Base-by-base conservation (phyloP, 1,140 invertebrate genomes). In the Cyrtorhinus lividipennis region DNA sequence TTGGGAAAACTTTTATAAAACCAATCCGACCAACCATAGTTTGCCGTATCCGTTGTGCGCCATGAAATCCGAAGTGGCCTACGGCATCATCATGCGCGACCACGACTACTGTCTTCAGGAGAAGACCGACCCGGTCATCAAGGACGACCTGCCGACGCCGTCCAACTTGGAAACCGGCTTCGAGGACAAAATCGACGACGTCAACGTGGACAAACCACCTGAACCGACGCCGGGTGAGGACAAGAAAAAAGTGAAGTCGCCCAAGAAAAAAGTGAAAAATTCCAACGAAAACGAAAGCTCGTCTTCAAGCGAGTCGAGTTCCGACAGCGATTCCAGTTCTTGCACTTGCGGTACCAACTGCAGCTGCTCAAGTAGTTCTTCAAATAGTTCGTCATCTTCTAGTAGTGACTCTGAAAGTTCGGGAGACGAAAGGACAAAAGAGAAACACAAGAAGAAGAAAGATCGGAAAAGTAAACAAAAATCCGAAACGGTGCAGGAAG, bases 341-440 rank as follows among this genome's bases (percentile, higher is more conserved):
- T 89, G 87, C 67, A 84, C 83, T 0, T 89, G 87, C 70, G 86
- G 85, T 2, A 81, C 82, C 1, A 86, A 88, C 73, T 90, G 87
- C 68, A 88, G 86, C 66, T 87, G 86, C 65, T 86, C 82, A 38
- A 84, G 81, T 56, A 82, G 82, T 12, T 77, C 75, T 68, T 80
- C 78, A 8, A 78, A 77, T 46, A 83, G 81, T 67, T 83, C 80
- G 18, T 84, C 81, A 5, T 64, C 64, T n/a, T 83, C 83, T 20
- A 83, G 80, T 62, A 86, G 84, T 0, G 85, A 86, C 68, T 86
- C 85, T 1, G 66, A 68, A 38, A 80, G 77, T 70, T 81, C 80
- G 1, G 75, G 73, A 3, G 79, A 78, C n/a, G 80, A 78, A 66
- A 76, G 72, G 26, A 69, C 69, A 61, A 53, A 57, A 56, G 66